These are phyloP conservation scores for Mugil cephalus DNA, from an alignment of 2,113 vertebrate genomes.

Conservation along the genomic window DNA sequence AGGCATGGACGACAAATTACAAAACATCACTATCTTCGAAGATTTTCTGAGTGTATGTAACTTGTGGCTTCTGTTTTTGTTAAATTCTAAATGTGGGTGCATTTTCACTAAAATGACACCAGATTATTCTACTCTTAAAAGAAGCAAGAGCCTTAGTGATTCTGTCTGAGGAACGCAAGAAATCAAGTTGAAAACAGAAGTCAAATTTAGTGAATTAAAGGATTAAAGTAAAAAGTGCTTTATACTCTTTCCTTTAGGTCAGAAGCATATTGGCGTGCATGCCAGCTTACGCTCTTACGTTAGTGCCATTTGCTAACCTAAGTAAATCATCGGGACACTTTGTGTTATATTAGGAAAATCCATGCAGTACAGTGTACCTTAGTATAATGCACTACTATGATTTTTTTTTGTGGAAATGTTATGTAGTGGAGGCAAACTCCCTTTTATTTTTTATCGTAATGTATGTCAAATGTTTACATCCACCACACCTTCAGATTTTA, in stretches of 20 bases:
- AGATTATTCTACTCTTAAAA: constrained; percentile 15
- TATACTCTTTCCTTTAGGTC: constrained; percentile 29
- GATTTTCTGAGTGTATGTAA: not conserved
- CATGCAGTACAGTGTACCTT: constrained; percentile 51
- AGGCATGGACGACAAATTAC: not conserved
- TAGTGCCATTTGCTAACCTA: constrained; percentile 50
- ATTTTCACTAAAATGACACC: constrained; percentile 3
- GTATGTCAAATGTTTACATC: constrained; percentile 75
- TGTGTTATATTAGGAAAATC: constrained; percentile 29
- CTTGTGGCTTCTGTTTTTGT: not conserved
- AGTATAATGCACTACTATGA: constrained; percentile 51
- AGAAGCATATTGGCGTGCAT: constrained; percentile 61
- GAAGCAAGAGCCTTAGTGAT: not conserved
- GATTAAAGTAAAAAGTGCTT: constrained; percentile 48
- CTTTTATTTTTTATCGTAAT: constrained; percentile 63
- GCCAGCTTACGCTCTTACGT: constrained; percentile 38
- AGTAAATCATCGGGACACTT: constrained; percentile 34
- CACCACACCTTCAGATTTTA: constrained; percentile 60
- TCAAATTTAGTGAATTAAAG: constrained; percentile 20
- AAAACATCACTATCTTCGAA: not conserved
- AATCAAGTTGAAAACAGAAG: not conserved
- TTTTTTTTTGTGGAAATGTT: constrained; percentile 41
- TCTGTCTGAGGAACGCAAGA: not conserved
- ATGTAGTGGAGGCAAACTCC: constrained; percentile 43
- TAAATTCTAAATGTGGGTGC: not conserved